These are phyloP conservation scores for Fulmarus glacialis DNA, from an alignment of 2,113 vertebrate species.

Conservation along the genomic window DNA sequence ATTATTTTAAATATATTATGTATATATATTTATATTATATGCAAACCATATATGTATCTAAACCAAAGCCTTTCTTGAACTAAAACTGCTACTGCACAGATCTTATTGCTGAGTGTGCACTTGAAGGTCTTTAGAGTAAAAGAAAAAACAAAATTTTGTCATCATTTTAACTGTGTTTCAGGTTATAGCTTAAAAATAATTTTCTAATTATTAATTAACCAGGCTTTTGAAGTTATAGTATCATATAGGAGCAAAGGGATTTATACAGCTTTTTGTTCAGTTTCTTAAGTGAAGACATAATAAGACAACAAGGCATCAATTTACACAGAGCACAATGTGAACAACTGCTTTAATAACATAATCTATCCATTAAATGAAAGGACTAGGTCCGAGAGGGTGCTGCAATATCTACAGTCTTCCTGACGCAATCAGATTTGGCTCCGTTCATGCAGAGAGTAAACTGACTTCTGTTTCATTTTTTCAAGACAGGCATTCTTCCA, in stretches of 20 bases:
- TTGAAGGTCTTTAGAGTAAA: not conserved
- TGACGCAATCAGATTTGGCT: not conserved
- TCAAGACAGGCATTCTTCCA: not conserved
- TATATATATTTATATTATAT: not conserved
- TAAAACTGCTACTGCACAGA: not conserved
- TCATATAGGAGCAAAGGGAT: not conserved
- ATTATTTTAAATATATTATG: not conserved
- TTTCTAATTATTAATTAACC: not conserved
- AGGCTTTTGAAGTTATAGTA: not conserved
- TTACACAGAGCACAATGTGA: not conserved
- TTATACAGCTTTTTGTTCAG: not conserved
- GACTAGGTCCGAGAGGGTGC: not conserved
- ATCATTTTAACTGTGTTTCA: not conserved
- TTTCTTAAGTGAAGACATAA: not conserved
- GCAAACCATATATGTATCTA: not conserved
- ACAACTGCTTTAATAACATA: not conserved
- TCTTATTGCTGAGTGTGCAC: not conserved
- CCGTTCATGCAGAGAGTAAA: not conserved
- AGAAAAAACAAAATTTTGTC: not conserved
- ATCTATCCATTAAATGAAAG: not conserved
- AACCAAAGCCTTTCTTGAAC: not conserved
- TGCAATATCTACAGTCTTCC: not conserved
- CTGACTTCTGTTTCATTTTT: not conserved
- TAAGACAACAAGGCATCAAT: not conserved
- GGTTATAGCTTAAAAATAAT: not conserved